Percentiles rank a stretch among this genome's conserved stretches.
Evolutionary conservation across 2,113 vertebrate genomes (phyloP).

Genomic region (Antigone vipio): DNA sequence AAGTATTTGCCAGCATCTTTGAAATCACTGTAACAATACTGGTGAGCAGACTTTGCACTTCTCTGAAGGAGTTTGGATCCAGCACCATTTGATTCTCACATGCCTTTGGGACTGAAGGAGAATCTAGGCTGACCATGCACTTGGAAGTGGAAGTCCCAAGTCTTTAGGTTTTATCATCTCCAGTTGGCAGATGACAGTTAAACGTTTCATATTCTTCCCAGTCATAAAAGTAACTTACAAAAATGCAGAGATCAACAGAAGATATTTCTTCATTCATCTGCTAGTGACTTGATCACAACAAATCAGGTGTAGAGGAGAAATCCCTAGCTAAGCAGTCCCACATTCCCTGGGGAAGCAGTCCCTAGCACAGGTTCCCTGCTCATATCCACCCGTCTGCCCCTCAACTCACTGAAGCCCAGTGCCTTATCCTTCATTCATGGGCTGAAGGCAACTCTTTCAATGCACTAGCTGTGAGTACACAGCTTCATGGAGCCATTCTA

Average conservation of each 20-base stretch:
- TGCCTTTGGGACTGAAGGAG: neutral
- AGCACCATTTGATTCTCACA: neutral
- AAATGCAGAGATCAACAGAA: neutral
- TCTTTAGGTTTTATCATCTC: neutral
- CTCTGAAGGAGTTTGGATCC: neutral
- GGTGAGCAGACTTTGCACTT: neutral
- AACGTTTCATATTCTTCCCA: neutral
- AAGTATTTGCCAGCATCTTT: neutral
- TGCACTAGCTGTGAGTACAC: neutral
- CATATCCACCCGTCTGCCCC: neutral
- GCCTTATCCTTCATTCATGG: neutral
- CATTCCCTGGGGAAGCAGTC: neutral
- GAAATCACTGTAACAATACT: neutral
- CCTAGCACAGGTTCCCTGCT: neutral
- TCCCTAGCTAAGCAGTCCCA: neutral
- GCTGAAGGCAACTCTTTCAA: neutral
- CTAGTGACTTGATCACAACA: neutral
- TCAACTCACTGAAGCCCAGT: neutral
- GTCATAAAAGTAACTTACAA: neutral
- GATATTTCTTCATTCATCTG: neutral
- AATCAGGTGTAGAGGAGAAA: neutral
- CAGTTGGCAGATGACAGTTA: neutral
- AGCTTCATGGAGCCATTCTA: neutral
- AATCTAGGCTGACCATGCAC: neutral
- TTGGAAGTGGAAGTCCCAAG: neutral